Base-by-base conservation (phyloP, 2,888 invertebrate species). In the Labia minor region DNA sequence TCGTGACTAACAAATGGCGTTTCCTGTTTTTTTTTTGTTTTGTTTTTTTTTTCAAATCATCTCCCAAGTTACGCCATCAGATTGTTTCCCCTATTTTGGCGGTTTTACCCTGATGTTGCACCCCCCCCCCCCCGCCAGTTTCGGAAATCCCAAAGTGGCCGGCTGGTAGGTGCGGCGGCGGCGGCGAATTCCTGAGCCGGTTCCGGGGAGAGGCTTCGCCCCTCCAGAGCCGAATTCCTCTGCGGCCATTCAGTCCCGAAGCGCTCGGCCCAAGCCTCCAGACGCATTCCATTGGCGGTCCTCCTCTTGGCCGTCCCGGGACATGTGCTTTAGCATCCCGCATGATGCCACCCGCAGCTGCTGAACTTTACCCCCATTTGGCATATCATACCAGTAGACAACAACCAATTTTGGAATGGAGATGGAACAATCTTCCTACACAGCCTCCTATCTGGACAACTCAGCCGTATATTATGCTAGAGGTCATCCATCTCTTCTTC, bases 281-380 rank as follows among this genome's bases (percentile, higher is more conserved):
- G 26, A 26, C 26, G 49, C 49, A 49, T 49, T 49, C 49, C 49
- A 49, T 49, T 16, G n/a, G 49, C 16, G 14, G 49, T 14, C 16
- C 16, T 49, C 49, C 6, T 14, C 49, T 14, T 4, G 3, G 49
- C 49, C 14, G 3, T 49, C 16, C 49, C 49, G 14, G 16, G 14
- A 49, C 16, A 49, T 49, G 49, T 49, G 4, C n/a, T 49, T 16
- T 49, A 26, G 26, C 16, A 49, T 49, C 49, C 26, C 49, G 49
- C 49, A 49, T 49, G 49, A 49, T 49, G 49, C 49, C 49, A 49
- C 49, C 49, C 49, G 49, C 49, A n/a, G 49, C 49, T 8, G 49
- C 49, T 49, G 49, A 49, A 49, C 49, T 49, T 4, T 49, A 49
- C 49, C 49, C 49, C 2, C 49, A 49, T 49, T 16, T 49, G 14